A percentile compares a stretch with the other conserved stretches of the same genome.
Evolutionary conservation across 2,797 vertebrate genomes (phyloP).

Genomic region (Vultur gryphus): DNA sequence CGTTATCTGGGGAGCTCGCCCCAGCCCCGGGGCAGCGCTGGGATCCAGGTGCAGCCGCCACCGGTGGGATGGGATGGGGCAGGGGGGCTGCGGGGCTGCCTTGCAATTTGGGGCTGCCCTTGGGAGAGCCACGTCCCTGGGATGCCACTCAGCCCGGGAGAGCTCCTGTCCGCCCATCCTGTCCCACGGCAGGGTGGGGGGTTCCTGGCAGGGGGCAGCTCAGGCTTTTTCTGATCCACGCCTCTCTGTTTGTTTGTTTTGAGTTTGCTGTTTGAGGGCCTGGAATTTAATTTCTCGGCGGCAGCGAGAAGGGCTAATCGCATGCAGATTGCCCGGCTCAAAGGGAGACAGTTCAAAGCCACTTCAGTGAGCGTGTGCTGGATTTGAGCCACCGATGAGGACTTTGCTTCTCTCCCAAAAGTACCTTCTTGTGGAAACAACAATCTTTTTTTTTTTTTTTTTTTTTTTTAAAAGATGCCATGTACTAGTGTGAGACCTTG

Average conservation of each 20-base stretch:
- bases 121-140: rapidly evolving
- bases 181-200: neutral
- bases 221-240: neutral
- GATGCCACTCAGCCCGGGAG: neutral
- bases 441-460: no score
- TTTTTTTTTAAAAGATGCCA: neutral
- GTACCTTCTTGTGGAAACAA: neutral
- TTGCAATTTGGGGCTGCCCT: neutral
- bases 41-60: neutral
- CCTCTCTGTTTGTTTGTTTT: conserved; percentile 28
- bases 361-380: rapidly evolving
- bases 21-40: rapidly evolving
- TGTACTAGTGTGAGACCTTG: neutral
- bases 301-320: neutral
- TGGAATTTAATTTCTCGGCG: neutral
- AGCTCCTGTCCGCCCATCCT: neutral
- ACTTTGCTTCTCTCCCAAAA: neutral
- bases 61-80: neutral
- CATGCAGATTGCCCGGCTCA: neutral
- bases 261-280: neutral
- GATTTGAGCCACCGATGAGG: neutral
- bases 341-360: neutral
- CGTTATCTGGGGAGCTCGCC: rapidly evolving
- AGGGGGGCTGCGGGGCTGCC: neutral
- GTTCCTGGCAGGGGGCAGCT: neutral